Base-by-base conservation (phyloP, 2,888 invertebrate genomes). In the Petrolisthes cinctipes region DNA sequence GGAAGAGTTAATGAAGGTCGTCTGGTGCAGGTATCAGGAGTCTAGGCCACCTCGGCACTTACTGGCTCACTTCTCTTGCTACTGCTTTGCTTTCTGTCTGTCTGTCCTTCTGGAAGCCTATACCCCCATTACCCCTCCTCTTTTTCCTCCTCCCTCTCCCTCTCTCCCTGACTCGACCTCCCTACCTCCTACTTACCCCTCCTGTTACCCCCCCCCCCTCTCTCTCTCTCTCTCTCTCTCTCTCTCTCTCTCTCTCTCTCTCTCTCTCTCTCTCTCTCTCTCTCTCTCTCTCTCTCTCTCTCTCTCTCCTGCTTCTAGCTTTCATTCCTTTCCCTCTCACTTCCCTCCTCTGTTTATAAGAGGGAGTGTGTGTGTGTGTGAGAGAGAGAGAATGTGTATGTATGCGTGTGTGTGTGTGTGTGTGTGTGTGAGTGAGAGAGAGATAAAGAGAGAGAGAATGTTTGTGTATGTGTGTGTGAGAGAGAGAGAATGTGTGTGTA, bases 201-300 rank as follows among this genome's bases (percentile, higher is more conserved):
- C 37, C 37, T 37, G 37, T 37, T 37, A 37, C 37, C 37, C 37
- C 37, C 37, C 37, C 37, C 37, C 37, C 2, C 17, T 61, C 17
- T 61, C 17, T 11, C 9, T 11, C 17, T 61, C 17, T 11, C 17
- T 61, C 61, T 11, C 61, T 61, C 61, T 61, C 61, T 61, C 17
- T 11, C 61, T 61, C 61, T 61, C 61, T 61, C 61, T 11, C 61
- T 61, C 61, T 61, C 61, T 61, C 61, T 61, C 61, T 61, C 61
- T 61, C 61, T 61, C 61, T 61, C 61, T 61, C 61, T 61, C 61
- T 61, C 61, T 61, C 61, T 61, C 61, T 61, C 61, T 61, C 61
- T 61, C 61, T 61, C 4, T 61, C 61, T 61, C 61, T 61, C 61
- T 11, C 61, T 61, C 61, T 11, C 11, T 61, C 61, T 11, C 61